Evolutionary conservation across 92 coral and sea anemone species (phyloP).

Genomic region (Hydrozoanthus gracilis): DNA sequence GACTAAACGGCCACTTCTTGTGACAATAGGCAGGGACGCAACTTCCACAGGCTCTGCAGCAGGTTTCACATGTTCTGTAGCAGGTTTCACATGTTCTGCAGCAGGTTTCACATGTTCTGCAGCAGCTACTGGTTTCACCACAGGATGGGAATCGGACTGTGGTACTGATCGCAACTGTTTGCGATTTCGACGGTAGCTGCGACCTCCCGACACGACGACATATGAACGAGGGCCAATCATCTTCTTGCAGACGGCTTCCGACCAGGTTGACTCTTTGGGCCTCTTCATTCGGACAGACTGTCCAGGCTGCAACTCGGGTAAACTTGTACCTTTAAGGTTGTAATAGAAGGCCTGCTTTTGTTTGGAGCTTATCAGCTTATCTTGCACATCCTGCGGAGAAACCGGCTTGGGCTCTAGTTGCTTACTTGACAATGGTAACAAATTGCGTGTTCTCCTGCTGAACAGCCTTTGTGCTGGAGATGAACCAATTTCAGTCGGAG

Average conservation of each 20-base stretch:
- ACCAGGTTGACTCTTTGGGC: conserved; percentile 26
- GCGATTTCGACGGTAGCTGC: conserved; percentile 40
- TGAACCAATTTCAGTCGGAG: conserved; percentile 33
- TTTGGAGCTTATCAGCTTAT: conserved; percentile 36
- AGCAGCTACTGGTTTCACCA: conserved; percentile 11
- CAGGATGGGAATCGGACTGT: conserved; percentile 24
- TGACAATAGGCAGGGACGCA: conserved; percentile 27
- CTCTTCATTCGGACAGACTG: conserved; percentile 47
- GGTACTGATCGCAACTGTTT: conserved; percentile 34
- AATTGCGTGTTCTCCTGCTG: conserved; percentile 47
- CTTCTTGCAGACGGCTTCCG: conserved; percentile 43
- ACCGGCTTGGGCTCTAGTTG: conserved; percentile 43
- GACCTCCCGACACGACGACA: conserved; percentile 26
- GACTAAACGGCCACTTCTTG: too few relatives aligned
- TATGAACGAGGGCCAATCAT: conserved; percentile 42
- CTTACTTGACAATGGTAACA: conserved; percentile 31
- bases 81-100: neutral
- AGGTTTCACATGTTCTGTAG: conserved; percentile 25
- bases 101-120: conserved; percentile 20
- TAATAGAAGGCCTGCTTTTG: conserved; percentile 35
- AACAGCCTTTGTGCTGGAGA: conserved; percentile 52
- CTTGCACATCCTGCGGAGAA: conserved; percentile 23
- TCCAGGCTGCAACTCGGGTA: conserved; percentile 48
- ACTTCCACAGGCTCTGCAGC: conserved; percentile 23
- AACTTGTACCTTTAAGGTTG: conserved; percentile 45